Evolutionary conservation across 2,113 vertebrate species (phyloP).

Genomic region (Cochlearius cochlearius): DNA sequence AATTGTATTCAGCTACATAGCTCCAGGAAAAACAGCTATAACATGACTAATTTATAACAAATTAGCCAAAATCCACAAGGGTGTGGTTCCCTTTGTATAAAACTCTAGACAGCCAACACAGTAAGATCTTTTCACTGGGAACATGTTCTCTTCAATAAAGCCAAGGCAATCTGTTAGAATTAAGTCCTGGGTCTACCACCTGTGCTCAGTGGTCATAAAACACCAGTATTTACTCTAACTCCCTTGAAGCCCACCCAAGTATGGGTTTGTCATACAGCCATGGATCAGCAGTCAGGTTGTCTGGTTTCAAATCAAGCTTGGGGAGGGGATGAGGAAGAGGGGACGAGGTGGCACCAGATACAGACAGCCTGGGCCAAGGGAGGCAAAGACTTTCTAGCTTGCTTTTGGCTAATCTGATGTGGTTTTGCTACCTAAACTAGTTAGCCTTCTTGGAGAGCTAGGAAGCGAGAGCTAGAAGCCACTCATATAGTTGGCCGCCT

Average conservation of each 20-base stretch:
- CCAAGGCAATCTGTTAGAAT: background rate
- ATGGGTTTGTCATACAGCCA: background rate
- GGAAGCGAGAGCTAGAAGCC: background rate
- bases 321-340: background rate
- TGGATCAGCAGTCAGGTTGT: background rate
- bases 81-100: conserved; percentile 22
- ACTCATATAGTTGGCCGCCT: background rate
- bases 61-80: conserved; percentile 42
- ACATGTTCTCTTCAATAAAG: background rate
- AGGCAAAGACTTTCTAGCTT: background rate
- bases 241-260: background rate
- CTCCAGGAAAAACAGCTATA: conserved; percentile 46
- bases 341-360: background rate
- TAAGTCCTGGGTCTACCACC: background rate
- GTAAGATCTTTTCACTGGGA: background rate
- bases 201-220: background rate
- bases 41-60: background rate
- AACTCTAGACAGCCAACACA: background rate
- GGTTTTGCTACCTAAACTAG: background rate
- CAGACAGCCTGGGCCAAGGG: background rate
- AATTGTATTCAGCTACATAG: background rate
- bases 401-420: background rate
- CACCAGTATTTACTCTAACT: background rate
- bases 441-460: background rate
- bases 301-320: background rate